These are phyloP conservation scores for Lamellibrachia luymesi DNA, from an alignment of 1,140 invertebrate species.

Conservation along the genomic window DNA sequence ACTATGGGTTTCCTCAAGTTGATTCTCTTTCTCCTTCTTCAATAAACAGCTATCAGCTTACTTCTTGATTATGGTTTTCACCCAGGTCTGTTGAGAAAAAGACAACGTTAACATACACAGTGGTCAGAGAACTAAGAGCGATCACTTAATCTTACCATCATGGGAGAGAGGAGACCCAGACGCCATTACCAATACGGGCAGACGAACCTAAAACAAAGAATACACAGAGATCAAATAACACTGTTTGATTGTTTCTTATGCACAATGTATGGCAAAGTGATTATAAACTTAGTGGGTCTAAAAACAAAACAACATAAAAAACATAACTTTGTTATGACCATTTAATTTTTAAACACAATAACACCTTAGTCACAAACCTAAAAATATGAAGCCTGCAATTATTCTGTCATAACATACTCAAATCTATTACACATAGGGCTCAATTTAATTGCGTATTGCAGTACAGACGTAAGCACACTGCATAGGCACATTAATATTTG, in stretches of 20 bases:
- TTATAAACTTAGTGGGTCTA: no score
- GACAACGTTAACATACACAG: background rate
- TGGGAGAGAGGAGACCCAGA: background rate
- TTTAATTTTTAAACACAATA: background rate
- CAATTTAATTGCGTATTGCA: background rate
- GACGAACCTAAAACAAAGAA: background rate
- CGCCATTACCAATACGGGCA: background rate
- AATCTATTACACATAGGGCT: background rate
- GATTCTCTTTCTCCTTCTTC: background rate
- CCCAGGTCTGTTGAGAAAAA: background rate
- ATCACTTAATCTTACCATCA: background rate
- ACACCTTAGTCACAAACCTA: background rate
- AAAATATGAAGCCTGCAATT: background rate
- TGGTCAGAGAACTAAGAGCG: background rate
- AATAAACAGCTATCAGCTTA: background rate
- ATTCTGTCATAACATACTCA: background rate
- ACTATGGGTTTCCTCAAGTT: background rate
- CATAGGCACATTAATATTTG: background rate
- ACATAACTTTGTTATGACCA: background rate
- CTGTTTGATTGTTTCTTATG: background rate
- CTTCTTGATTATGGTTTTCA: background rate
- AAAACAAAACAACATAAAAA: no score
- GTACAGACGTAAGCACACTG: background rate
- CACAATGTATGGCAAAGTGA: background rate
- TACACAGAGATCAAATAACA: background rate